Base-by-base conservation (phyloP, 2,888 invertebrate species). In the Folsomia manolachei region DNA sequence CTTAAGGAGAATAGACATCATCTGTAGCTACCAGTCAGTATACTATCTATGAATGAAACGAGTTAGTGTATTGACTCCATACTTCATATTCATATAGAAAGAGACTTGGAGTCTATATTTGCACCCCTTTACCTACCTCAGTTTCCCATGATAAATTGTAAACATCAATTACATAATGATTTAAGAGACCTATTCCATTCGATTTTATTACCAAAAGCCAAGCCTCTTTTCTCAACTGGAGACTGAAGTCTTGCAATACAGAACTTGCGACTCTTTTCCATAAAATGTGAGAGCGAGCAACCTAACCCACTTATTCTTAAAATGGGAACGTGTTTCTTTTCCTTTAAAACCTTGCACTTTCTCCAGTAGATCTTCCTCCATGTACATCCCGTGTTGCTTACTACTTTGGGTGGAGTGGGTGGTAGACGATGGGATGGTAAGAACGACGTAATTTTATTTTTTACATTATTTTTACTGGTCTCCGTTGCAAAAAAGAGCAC, bases 141-240 rank as follows among this genome's bases (percentile, higher is more conserved):
- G 23, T 24, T 62, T 62, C 23, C 11, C 26, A 52, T 66, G 65
- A 66, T 51, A 66, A 66, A 66, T 66, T 66, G 65, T 66, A 66
- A 66, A 51, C 65, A 66, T 66, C 65, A 66, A 66, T 66, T 66
- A 66, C 21, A 27, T n/a, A 66, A 66, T 66, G 65, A 66, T 66
- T 66, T 66, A 66, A 27, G n/a, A 66, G 21, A 2, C 23, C 65
- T 39, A 66, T 66, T 66, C 14, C 51, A 27, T 27, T 66, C 52
- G 65, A 66, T 66, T 66, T 66, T 66, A 66, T 66, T 66, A 51
- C 65, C 39, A 2, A 7, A 4, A 62, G 21, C 25, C 62, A 19
- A 23, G 18, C 4, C 24, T 62, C 24, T 25, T 62, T 23, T 14
- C 21, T 62, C 62, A 2, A 60, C 60, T 60, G n/a, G 23, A 60